Evolutionary conservation across 2,113 vertebrate genomes (phyloP).

Genomic region (Cathartes aura): DNA sequence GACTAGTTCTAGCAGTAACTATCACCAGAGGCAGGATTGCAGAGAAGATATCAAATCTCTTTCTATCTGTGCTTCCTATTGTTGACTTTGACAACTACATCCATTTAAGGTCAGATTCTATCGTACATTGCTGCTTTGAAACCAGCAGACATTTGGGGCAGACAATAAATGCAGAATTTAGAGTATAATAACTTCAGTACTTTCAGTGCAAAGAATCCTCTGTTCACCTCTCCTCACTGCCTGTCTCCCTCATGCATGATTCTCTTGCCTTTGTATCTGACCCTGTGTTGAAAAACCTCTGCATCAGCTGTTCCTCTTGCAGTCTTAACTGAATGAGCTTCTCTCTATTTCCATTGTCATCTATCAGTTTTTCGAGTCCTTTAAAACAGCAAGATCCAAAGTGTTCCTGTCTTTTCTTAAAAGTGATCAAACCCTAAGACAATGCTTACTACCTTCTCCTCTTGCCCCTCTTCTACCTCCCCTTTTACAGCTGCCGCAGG

Average conservation of each 20-base stretch:
- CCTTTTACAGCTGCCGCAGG: neutral
- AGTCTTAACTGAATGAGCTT: neutral
- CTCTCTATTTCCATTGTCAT: neutral
- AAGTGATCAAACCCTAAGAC: neutral
- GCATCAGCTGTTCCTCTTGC: neutral
- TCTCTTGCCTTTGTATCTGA: neutral
- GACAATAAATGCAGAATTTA: constrained; percentile 35
- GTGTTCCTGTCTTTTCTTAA: neutral
- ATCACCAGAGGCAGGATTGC: neutral
- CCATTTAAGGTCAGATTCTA: constrained; percentile 18
- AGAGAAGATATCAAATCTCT: neutral
- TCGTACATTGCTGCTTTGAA: neutral
- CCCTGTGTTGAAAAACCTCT: neutral
- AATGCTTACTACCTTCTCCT: neutral
- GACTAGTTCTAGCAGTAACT: neutral
- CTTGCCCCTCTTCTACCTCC: neutral
- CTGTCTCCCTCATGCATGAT: neutral
- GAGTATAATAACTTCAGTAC: neutral
- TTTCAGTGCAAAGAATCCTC: neutral
- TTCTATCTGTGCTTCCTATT: constrained; percentile 17
- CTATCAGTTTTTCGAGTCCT: neutral
- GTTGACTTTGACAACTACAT: constrained; percentile 28
- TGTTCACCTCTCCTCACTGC: neutral
- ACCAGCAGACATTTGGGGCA: neutral
- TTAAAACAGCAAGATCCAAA: neutral